Conservation (phyloP, 2,113 vertebrate genomes). For the Silurus meridionalis region DNA sequence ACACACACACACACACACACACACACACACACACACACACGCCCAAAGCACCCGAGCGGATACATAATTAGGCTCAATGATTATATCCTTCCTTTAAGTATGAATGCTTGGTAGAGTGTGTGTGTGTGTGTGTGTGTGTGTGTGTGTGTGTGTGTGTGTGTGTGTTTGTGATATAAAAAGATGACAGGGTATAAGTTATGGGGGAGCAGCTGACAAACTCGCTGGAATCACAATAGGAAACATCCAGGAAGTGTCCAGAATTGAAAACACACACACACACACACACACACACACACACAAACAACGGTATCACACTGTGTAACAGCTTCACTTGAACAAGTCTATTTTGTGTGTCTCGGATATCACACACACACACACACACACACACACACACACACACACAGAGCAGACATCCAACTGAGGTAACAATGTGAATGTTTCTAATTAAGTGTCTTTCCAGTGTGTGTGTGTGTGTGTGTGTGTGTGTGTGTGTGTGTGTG, state of each 20-base stretch:
- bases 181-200: neutral
- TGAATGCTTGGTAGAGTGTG: too few relatives aligned
- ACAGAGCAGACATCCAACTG: too few relatives aligned
- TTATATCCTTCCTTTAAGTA: constrained; percentile 20
- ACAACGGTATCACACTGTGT: neutral
- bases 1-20: neutral
- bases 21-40: too few relatives aligned
- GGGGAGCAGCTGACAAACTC: neutral
- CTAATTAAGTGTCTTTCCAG: too few relatives aligned
- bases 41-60: neutral
- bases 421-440: too few relatives aligned
- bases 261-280: constrained; percentile 5
- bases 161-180: too few relatives aligned
- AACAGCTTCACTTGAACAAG: neutral
- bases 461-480: too few relatives aligned
- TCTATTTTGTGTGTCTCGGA: constrained; percentile 14
- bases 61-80: constrained; percentile 5
- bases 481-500: too few relatives aligned
- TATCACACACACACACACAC: too few relatives aligned
- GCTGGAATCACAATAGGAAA: neutral
- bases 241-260: neutral
- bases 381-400: too few relatives aligned
- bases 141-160: neutral
- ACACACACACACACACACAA: constrained; percentile 17
- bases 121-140: neutral